phyloP scores from a whole-genome alignment of 2,113 vertebrate species.

The Ahaetulla prasina region DNA sequence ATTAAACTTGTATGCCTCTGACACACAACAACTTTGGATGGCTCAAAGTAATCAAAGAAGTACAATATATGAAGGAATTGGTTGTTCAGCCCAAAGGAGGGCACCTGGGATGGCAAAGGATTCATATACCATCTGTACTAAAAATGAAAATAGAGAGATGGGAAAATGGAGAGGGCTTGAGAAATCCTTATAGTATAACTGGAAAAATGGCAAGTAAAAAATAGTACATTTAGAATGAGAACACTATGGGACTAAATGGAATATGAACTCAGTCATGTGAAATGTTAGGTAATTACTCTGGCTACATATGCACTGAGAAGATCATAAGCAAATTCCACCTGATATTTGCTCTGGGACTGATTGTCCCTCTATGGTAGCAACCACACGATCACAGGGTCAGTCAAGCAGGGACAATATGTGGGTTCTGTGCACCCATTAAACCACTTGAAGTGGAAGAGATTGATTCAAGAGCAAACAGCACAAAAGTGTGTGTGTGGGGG shows the following conservation, averaged over 20 bases:
- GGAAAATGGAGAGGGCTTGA: background rate
- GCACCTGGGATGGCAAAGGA: background rate
- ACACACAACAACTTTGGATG: background rate
- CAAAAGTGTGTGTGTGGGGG: slow-evolving; percentile 22
- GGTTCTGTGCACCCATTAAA: slow-evolving; percentile 35
- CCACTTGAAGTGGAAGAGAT: slow-evolving; percentile 38
- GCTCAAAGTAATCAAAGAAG: background rate
- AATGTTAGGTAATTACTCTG: background rate
- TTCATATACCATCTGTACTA: background rate
- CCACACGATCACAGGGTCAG: slow-evolving; percentile 29
- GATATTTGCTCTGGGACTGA: slow-evolving; percentile 21
- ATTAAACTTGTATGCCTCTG: background rate
- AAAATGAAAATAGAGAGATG: background rate
- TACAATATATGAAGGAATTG: background rate
- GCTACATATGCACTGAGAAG: background rate
- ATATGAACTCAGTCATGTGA: slow-evolving; percentile 10
- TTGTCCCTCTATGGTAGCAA: background rate
- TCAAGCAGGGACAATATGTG: slow-evolving; percentile 38
- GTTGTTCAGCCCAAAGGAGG: background rate
- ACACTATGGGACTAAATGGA: slow-evolving; percentile 8
- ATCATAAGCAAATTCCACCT: slow-evolving; percentile 26
- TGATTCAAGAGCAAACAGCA: slow-evolving; percentile 51
- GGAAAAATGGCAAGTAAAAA: background rate
- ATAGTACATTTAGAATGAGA: background rate
- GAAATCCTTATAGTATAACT: background rate